phyloP scores from a whole-genome alignment of 2,113 vertebrate genomes.

The Tringa solitaria region DNA sequence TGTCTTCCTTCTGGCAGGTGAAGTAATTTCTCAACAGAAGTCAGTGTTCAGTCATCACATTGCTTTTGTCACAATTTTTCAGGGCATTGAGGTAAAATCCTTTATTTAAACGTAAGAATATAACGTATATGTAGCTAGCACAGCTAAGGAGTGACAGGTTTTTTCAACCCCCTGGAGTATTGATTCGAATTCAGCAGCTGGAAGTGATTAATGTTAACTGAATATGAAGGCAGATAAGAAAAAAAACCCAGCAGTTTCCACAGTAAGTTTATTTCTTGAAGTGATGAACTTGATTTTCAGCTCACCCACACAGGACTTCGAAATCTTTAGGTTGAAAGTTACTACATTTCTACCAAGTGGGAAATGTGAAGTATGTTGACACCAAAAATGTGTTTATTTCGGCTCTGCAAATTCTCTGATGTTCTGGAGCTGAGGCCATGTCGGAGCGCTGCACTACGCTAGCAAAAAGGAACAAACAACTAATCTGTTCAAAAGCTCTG shows the following conservation, averaged over 20 bases:
- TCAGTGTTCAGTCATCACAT: background rate
- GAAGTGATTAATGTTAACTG: background rate
- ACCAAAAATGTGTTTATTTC: constrained; percentile 62
- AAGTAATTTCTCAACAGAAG: background rate
- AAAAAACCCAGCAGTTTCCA: background rate
- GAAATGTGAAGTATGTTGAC: background rate
- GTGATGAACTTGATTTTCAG: constrained; percentile 31
- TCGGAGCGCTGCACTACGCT: background rate
- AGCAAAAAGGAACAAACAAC: constrained; percentile 15
- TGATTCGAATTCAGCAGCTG: background rate
- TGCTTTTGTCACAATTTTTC: background rate
- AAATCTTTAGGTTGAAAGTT: constrained; percentile 31
- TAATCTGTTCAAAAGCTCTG: constrained; percentile 26
- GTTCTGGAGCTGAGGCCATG: constrained; percentile 41
- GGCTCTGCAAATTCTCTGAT: constrained; percentile 16
- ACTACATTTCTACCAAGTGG: background rate
- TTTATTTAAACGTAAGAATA: background rate
- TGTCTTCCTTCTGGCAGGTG: background rate
- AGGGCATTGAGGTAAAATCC: background rate
- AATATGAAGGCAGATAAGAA: background rate
- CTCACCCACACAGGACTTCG: background rate
- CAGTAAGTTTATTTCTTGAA: background rate
- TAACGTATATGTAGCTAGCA: background rate
- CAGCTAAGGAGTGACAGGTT: background rate
- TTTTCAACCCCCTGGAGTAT: background rate